Evolutionary conservation across 2,888 invertebrate genomes (phyloP).

Genomic region (Escarpia spicata): DNA sequence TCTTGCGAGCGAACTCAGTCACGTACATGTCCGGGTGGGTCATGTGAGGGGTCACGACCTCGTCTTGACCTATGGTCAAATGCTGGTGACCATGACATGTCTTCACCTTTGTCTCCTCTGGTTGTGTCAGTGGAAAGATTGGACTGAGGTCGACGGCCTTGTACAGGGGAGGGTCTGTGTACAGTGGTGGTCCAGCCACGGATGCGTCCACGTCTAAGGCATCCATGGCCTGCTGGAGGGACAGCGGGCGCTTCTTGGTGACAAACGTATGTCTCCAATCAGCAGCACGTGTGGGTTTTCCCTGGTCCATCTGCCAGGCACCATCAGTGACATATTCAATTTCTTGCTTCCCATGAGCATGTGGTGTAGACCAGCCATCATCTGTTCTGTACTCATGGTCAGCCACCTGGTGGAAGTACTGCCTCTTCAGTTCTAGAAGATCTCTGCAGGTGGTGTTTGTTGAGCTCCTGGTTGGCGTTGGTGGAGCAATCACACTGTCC

Average conservation of each 20-base stretch:
- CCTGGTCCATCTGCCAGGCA: not conserved
- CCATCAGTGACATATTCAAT: not conserved
- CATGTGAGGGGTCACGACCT: not conserved
- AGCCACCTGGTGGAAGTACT: not conserved
- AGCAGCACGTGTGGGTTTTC: no score
- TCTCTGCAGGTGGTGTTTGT: constrained; percentile 2
- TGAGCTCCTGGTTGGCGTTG: not conserved
- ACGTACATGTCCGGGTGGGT: not conserved
- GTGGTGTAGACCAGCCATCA: not conserved
- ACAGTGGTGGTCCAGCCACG: not conserved
- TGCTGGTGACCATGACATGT: not conserved
- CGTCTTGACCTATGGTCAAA: not conserved
- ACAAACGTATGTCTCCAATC: not conserved
- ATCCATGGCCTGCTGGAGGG: constrained; percentile 1
- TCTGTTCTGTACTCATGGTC: not conserved
- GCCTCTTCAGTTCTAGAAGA: not conserved
- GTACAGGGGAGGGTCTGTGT: not conserved
- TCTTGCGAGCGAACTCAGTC: constrained; percentile 8
- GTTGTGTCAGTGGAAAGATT: not conserved
- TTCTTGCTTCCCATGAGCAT: not conserved
- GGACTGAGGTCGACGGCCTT: not conserved
- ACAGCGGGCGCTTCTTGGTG: not conserved
- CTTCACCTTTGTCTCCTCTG: not conserved
- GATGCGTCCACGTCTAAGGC: not conserved
- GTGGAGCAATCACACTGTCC: not conserved